phyloP scores from a whole-genome alignment of 2,113 vertebrate genomes.

The Machaerirhynchus nigripectus region DNA sequence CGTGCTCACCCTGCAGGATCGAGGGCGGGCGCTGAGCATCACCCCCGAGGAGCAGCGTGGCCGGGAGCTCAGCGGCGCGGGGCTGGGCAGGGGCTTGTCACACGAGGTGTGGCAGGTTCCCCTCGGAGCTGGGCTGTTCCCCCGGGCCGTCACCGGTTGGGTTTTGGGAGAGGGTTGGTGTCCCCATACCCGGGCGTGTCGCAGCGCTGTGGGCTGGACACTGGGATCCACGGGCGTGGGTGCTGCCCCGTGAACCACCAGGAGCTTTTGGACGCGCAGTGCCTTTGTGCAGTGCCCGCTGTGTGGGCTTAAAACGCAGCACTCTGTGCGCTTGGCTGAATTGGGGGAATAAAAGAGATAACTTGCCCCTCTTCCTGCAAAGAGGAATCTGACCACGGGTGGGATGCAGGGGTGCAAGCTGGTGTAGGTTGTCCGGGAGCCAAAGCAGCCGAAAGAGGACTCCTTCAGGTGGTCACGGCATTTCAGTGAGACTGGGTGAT shows the following conservation, averaged over 20 bases:
- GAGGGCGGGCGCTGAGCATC: background rate
- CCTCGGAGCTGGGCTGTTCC: accelerated
- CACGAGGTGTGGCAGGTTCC: accelerated
- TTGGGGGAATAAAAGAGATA: background rate
- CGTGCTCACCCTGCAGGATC: accelerated
- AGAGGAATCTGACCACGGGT: background rate
- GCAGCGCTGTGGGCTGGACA: accelerated
- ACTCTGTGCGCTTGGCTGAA: background rate
- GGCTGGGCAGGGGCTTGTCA: accelerated
- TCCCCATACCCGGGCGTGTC: accelerated
- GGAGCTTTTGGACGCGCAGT: accelerated
- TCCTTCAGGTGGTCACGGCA: accelerated
- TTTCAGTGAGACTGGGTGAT: background rate
- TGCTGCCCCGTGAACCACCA: accelerated
- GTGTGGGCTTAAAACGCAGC: accelerated
- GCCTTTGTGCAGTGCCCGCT: background rate
- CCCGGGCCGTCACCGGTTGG: background rate
- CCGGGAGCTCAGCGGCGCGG: accelerated
- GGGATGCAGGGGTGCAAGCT: background rate
- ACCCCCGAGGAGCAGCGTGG: accelerated
- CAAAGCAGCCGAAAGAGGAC: accelerated
- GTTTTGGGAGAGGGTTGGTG: accelerated
- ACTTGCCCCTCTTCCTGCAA: background rate
- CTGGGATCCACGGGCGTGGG: accelerated
- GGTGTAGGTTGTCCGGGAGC: background rate